Conservation (phyloP, 2,888 invertebrate species). For the Brachynemurus nebulosus region DNA sequence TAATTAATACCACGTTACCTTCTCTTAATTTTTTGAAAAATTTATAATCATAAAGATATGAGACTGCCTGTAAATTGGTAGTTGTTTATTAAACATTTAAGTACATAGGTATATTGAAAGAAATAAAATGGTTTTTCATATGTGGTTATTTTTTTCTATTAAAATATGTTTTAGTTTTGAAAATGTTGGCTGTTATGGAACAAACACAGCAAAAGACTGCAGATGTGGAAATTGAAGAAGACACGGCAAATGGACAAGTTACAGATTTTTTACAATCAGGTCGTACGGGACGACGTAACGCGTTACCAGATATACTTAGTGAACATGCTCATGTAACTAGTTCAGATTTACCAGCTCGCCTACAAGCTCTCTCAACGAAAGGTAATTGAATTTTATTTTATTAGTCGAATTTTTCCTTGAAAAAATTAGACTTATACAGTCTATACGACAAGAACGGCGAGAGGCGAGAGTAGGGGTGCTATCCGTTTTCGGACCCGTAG, state of each 20-base stretch:
- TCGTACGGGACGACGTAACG: conserved; percentile 76
- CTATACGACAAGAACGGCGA: too few species aligned
- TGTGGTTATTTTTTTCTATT: too few species aligned
- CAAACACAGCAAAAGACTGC: conserved; percentile 21
- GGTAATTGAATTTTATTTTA: conserved; percentile 27
- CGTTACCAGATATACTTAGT: conserved; percentile 70
- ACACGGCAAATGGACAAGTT: conserved; percentile 37
- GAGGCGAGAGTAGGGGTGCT: not conserved
- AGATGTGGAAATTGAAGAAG: conserved; percentile 15
- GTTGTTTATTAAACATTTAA: too few species aligned
- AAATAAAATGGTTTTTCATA: too few species aligned
- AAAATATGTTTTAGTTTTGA: conserved; percentile 26
- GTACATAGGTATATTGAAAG: too few species aligned
- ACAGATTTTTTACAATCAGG: conserved; percentile 75
- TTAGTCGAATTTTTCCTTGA: not conserved
- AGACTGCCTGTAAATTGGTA: too few species aligned
- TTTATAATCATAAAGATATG: too few species aligned
- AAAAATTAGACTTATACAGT: not conserved
- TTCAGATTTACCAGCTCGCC: conserved; percentile 59
- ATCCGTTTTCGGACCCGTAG: too few species aligned
- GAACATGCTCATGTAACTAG: conserved; percentile 57
- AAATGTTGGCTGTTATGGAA: conserved; percentile 33
- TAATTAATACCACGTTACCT: too few species aligned
- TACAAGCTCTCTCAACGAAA: conserved; percentile 54
- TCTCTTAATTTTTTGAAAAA: too few species aligned